Conservation (phyloP, 2,797 vertebrate genomes). For the Enteromius argenteus region DNA sequence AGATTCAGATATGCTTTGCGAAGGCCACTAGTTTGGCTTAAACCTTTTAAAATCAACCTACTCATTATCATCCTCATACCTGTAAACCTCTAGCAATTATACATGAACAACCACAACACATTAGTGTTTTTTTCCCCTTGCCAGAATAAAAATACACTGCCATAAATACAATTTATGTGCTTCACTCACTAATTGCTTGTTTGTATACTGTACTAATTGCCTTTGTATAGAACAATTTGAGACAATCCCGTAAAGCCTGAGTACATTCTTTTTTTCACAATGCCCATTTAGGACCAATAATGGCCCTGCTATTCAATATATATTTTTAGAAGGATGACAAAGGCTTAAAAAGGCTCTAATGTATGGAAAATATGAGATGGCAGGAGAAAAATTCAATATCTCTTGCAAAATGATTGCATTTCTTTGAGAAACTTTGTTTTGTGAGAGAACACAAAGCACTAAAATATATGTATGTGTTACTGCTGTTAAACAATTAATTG, state of each 20-base stretch:
- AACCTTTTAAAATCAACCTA: slow-evolving; percentile 45
- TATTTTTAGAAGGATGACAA: slow-evolving; percentile 2
- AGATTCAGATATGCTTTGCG: slow-evolving; percentile 46
- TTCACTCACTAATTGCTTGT: neutral
- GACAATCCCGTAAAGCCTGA: neutral
- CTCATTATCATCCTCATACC: slow-evolving; percentile 11
- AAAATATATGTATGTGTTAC: no score
- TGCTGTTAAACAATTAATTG: no score
- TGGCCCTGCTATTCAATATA: neutral
- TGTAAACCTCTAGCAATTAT: slow-evolving; percentile 45
- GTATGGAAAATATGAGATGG: neutral
- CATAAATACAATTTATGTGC: neutral
- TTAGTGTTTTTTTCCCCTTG: neutral
- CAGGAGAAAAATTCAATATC: neutral
- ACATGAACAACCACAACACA: slow-evolving; percentile 50
- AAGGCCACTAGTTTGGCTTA: slow-evolving; percentile 33
- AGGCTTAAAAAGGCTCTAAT: neutral
- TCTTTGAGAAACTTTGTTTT: neutral
- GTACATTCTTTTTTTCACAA: neutral
- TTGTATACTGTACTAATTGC: neutral
- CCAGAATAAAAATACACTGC: neutral
- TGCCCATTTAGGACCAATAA: slow-evolving; percentile 9
- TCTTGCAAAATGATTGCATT: neutral
- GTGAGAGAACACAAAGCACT: neutral
- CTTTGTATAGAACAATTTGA: neutral